Percentiles rank a stretch among this genome's conserved stretches.
These are phyloP conservation scores for Nematopogon swammerdamellus DNA, from an alignment of 2,888 invertebrate species.

Conservation along the genomic window DNA sequence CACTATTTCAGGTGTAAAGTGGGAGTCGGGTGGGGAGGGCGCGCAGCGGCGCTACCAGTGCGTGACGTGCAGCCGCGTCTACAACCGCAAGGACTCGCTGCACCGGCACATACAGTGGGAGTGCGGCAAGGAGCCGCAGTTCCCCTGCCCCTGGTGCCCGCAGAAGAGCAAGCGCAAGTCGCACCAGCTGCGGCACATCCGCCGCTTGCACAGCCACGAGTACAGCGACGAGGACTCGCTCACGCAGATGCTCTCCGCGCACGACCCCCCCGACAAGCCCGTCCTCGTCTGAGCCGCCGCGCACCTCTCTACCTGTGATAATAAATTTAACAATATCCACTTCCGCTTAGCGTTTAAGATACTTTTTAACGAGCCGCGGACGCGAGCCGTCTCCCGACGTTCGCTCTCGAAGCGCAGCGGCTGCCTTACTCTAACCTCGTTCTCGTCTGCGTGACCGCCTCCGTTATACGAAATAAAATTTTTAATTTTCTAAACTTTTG, in stretches of 20 bases:
- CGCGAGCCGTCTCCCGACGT: no score
- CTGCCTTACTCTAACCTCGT: no score
- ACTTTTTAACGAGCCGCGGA: neutral
- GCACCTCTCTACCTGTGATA: neutral
- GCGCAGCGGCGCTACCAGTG: neutral
- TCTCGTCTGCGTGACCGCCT: neutral
- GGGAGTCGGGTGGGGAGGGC: neutral
- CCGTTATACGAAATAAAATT: neutral
- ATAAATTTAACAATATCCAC: neutral
- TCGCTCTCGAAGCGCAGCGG: neutral
- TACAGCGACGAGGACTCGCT: slow-evolving; percentile 48
- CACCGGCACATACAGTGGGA: slow-evolving; percentile 85
- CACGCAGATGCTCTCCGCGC: slow-evolving; percentile 10
- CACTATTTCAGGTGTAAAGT: neutral
- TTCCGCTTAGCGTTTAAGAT: neutral
- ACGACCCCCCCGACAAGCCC: neutral
- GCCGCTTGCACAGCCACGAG: slow-evolving; percentile 74
- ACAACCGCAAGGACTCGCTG: slow-evolving; percentile 82
- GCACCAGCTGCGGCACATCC: slow-evolving; percentile 80
- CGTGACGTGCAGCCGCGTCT: slow-evolving; percentile 67
- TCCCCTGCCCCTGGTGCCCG: slow-evolving; percentile 77
- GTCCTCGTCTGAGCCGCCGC: neutral
- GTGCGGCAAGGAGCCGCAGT: slow-evolving; percentile 81
- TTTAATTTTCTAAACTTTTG: neutral
- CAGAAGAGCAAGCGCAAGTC: slow-evolving; percentile 82